A percentile compares a stretch with the other conserved stretches of the same genome.
Evolutionary conservation across 2,113 vertebrate genomes (phyloP).

Genomic region (Centrocercus urophasianus): DNA sequence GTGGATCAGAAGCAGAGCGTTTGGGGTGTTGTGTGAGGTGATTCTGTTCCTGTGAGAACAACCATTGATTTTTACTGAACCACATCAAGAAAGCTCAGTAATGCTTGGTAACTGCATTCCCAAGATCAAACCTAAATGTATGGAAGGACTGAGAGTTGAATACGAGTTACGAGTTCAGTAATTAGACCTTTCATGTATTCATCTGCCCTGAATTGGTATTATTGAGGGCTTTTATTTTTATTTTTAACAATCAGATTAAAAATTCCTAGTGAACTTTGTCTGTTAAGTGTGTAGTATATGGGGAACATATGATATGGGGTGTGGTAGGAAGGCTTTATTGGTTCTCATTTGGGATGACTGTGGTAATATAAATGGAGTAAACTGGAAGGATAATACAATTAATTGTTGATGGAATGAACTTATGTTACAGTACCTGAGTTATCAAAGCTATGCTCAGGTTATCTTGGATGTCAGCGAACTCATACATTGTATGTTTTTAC

Average conservation of each 20-base stretch:
- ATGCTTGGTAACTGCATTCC: not conserved
- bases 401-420: not conserved
- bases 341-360: not conserved
- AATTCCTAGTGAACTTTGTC: not conserved
- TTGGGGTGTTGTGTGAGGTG: not conserved
- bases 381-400: not conserved
- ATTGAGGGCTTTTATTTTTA: not conserved
- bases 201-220: not conserved
- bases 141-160: not conserved
- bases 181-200: not conserved
- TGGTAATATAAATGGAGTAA: not conserved
- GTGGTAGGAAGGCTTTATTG: not conserved
- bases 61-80: not conserved
- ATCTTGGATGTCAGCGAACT: not conserved
- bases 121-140: not conserved
- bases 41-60: not conserved
- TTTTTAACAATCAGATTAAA: not conserved
- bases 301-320: not conserved
- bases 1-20: not conserved
- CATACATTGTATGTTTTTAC: not conserved
- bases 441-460: not conserved
- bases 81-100: not conserved
- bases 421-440: not conserved
- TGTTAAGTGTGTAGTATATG: not conserved
- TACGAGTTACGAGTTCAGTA: not conserved